Conservation (phyloP, 1,140 invertebrate species). For the Drosophila yakuba region DNA sequence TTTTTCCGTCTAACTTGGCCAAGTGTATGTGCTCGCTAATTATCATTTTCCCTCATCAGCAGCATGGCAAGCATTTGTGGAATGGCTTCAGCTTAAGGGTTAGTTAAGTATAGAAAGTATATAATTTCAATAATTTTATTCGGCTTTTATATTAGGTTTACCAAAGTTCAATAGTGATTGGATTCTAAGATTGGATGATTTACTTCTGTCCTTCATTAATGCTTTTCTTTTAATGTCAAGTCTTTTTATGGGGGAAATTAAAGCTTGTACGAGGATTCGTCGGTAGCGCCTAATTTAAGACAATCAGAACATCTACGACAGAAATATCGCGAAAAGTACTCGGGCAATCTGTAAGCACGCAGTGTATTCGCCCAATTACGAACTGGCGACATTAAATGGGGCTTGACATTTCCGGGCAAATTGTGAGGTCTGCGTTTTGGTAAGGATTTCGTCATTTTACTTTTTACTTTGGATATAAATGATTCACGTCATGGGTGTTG, state of each 20-base stretch:
- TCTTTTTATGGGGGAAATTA: not conserved
- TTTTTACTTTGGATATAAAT: too few species aligned
- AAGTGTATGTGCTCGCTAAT: constrained; percentile 48
- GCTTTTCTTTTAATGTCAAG: not conserved
- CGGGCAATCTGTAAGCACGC: not conserved
- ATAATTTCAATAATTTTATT: too few species aligned
- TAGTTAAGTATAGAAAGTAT: not conserved
- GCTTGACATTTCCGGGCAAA: constrained; percentile 25
- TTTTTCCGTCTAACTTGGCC: constrained; percentile 75
- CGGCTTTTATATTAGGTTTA: too few species aligned
- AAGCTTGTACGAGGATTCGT: not conserved
- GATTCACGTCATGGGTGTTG: too few species aligned
- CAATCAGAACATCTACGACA: constrained; percentile 52
- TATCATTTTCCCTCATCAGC: constrained; percentile 74
- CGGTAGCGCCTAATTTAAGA: constrained; percentile 56
- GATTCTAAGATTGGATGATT: too few species aligned
- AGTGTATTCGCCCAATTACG: constrained; percentile 24
- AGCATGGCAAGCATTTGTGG: constrained; percentile 9
- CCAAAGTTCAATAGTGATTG: too few species aligned
- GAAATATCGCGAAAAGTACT: constrained; percentile 26
- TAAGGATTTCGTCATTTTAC: not conserved
- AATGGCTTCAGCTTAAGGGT: not conserved
- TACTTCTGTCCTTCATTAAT: too few species aligned
- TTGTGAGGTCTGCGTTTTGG: not conserved
- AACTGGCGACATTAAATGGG: constrained; percentile 26